phyloP scores from a whole-genome alignment of 1,140 invertebrate genomes.

The Drosophila mayri region DNA sequence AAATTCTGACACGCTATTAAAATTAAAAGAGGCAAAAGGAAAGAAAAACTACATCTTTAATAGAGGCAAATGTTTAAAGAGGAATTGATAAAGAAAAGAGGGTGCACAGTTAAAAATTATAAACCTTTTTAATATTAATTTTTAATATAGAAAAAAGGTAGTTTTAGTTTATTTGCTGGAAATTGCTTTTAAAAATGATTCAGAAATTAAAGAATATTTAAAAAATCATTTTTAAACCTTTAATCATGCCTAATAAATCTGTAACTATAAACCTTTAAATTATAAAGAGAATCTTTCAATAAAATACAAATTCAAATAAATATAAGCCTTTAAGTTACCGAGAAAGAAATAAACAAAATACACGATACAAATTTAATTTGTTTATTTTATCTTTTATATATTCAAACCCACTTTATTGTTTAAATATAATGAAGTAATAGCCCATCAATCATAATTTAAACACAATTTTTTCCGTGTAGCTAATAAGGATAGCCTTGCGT shows the following conservation, averaged over 20 bases:
- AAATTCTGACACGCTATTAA: constrained; percentile 80
- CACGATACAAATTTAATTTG: not conserved
- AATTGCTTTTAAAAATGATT: too few relatives aligned
- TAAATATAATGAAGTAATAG: not conserved
- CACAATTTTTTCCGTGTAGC: not conserved
- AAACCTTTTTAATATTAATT: not conserved
- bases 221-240: too few relatives aligned
- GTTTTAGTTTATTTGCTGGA: too few relatives aligned
- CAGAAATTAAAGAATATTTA: too few relatives aligned
- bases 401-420: not conserved
- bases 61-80: constrained; percentile 5
- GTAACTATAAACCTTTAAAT: too few relatives aligned
- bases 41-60: not conserved
- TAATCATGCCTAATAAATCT: too few relatives aligned
- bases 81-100: not conserved
- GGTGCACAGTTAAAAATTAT: not conserved
- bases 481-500: constrained; percentile 48
- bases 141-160: not conserved
- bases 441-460: not conserved
- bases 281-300: too few relatives aligned
- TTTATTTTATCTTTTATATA: not conserved
- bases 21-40: constrained; percentile 47
- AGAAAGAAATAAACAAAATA: not conserved
- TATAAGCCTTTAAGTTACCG: not conserved
- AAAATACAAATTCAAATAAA: not conserved